Evolutionary conservation across 2,888 invertebrate species (phyloP).

Genomic region (Anagyrus pseudococci): DNA sequence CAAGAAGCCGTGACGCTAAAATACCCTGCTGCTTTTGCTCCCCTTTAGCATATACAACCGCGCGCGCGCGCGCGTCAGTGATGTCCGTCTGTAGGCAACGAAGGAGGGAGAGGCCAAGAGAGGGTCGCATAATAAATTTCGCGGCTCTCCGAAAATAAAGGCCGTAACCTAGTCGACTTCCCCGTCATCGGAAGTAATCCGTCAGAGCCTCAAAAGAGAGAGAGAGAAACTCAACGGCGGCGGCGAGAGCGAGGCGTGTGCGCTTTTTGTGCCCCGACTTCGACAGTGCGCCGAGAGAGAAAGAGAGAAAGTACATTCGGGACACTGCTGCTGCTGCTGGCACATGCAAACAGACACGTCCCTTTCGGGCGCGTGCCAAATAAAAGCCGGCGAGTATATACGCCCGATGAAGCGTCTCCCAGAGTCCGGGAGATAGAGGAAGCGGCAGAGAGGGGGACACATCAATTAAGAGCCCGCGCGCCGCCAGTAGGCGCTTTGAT

Average conservation of each 20-base stretch:
- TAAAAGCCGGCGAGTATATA: neutral
- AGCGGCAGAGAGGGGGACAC: conserved; percentile 13
- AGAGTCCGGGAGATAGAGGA: conserved; percentile 20
- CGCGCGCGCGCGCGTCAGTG: no score
- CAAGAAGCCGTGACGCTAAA: no score
- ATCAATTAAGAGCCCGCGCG: conserved; percentile 32
- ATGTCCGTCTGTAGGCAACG: no score
- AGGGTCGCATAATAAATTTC: conserved; percentile 17
- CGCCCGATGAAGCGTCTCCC: conserved; percentile 21
- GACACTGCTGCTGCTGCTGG: neutral
- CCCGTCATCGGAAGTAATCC: conserved; percentile 39
- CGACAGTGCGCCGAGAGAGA: conserved; percentile 11
- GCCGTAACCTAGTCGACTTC: conserved; percentile 14
- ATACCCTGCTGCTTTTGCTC: neutral
- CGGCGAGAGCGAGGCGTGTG: neutral
- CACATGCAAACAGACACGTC: neutral
- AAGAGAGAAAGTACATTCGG: no score
- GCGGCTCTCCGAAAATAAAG: conserved; percentile 28
- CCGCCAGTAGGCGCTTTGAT: no score
- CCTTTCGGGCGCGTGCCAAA: conserved; percentile 9
- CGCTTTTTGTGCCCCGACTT: conserved; percentile 25
- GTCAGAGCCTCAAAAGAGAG: conserved; percentile 17
- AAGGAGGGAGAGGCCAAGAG: no score
- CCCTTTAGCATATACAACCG: neutral
- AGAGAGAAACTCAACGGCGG: conserved; percentile 1